Conservation (phyloP, 2,113 vertebrate genomes). For the Struthio camelus region DNA sequence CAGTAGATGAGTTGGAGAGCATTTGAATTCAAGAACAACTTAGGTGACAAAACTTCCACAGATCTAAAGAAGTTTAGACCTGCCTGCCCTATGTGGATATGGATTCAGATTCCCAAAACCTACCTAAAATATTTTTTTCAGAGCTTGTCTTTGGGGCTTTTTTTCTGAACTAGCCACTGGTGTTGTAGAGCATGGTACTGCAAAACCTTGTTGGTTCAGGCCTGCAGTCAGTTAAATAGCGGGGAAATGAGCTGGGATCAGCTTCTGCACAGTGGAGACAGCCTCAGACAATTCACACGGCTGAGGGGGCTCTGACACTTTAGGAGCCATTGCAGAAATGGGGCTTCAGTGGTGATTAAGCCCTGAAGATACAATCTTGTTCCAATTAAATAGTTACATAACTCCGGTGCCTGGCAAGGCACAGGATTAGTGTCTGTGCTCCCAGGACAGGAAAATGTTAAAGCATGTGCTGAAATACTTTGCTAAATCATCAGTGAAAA, state of each 20-base stretch:
- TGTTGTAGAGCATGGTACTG: neutral
- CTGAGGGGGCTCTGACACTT: neutral
- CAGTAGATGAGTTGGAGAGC: neutral
- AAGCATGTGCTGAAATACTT: neutral
- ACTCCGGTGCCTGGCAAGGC: neutral
- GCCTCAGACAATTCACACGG: neutral
- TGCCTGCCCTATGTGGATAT: neutral
- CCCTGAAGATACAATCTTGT: neutral
- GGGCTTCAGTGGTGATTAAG: neutral
- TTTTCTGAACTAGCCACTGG: neutral
- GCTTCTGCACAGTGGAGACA: neutral
- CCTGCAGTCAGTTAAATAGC: neutral
- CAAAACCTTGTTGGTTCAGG: neutral
- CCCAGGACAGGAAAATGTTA: neutral
- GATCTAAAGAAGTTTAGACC: neutral
- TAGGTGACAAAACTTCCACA: neutral
- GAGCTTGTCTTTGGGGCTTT: neutral
- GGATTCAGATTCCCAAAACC: neutral
- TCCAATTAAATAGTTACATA: neutral
- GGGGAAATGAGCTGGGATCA: neutral
- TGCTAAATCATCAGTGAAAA: neutral
- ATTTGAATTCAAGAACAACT: neutral
- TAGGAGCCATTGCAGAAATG: neutral
- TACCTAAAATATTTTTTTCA: neutral
- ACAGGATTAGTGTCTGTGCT: neutral